Evolutionary conservation across 2,797 vertebrate genomes (phyloP).

Genomic region (Eulemur coronatus): DNA sequence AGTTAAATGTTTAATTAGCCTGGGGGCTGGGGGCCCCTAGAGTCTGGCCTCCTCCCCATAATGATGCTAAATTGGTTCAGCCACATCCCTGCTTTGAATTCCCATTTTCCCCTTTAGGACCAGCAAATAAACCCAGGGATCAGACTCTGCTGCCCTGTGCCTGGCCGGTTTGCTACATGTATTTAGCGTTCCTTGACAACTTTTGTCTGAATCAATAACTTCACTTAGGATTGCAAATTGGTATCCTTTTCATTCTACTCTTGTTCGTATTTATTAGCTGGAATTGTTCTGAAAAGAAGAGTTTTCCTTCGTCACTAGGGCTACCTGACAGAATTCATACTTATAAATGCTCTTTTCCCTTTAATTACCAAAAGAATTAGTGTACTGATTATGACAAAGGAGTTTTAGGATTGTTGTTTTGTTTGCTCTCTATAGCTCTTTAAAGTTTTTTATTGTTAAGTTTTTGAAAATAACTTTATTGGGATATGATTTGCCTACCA

Average conservation of each 20-base stretch:
- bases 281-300: neutral
- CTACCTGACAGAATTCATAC: rapidly evolving
- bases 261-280: neutral
- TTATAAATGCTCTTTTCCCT: neutral
- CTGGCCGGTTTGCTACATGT: rapidly evolving
- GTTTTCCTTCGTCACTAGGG: no score
- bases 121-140: neutral
- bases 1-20: neutral
- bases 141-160: neutral
- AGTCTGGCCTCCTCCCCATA: rapidly evolving
- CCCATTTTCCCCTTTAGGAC: neutral
- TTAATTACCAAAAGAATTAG: rapidly evolving
- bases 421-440: neutral
- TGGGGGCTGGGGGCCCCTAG: rapidly evolving
- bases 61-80: rapidly evolving
- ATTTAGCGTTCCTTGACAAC: neutral
- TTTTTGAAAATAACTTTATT: neutral
- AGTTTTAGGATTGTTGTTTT: neutral
- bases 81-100: neutral
- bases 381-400: no score
- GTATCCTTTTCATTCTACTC: neutral
- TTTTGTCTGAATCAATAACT: neutral
- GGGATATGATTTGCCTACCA: neutral
- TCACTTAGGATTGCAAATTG: neutral
- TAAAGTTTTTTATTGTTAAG: neutral